Base-by-base conservation (phyloP, 2,113 vertebrate genomes). In the Cromileptes altivelis region DNA sequence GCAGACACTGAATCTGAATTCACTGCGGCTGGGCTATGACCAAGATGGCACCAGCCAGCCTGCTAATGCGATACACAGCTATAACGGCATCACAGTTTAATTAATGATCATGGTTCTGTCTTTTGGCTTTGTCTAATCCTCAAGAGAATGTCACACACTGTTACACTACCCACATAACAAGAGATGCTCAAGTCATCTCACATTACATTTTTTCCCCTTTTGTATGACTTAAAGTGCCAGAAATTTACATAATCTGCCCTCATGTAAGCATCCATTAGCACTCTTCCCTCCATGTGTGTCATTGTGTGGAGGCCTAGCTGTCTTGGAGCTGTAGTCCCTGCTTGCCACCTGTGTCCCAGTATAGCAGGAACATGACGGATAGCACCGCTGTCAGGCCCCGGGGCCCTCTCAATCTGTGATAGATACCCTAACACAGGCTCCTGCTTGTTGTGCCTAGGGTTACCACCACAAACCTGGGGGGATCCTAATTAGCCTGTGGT, bases 401-500 rank as follows among this genome's bases (percentile, higher is more conserved):
- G 69, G 88, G 73, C 25, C 78, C 57, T 84, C 50, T 68, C 58
- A 21, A 19, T 62, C 68, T 19, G 10, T 91, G 89, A 91, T 85
- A 83, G 91, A 93, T 94, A 85, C 75, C 62, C 82, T 17, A 78
- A 90, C 88, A 90, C 71, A 77, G 45, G 25, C 55, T 81, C 42
- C 25, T 19, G 72, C 82, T 64, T 85, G 82, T 75, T 71, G 52
- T 62, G 69, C 84, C 82, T 52, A 0, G 60, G 73, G 89, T 85
- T 81, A 78, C 70, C 63, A 68, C 63, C 8, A 4, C 68, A 88
- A 56, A 88, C 74, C 80, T 45, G 56, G 50, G 23, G 71, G 86
- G 70, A 70, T 85, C 73, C 67, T 85, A 91, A 93, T 93, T 89
- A 92, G 85, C 73, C 76, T 62, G 86, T 69, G 70, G 75, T 78